Evolutionary conservation across 2,797 vertebrate species (phyloP), one percentile per base, ranked within the genome.

Genomic region (Melanogrammus aeglefinus): DNA sequence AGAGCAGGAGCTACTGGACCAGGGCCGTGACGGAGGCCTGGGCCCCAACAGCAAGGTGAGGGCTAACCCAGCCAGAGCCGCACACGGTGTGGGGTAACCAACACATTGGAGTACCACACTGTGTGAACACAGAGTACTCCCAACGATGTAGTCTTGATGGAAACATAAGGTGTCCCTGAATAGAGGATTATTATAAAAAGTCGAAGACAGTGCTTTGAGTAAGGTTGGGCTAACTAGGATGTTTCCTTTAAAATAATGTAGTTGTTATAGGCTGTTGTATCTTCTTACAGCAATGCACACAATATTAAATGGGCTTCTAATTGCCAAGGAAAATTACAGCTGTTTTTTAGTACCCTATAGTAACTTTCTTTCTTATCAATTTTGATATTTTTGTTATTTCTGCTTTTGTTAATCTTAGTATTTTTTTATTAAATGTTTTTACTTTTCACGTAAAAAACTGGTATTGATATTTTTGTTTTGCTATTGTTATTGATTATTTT

Each of bases 1-100:
- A 86, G 98, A 99, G 89, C 97, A 97, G 92, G 98, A 99, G 87
- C 94, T 99, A 36, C 92, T 99, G 91, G 98, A 99, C 76, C 97
- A 97, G 0, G 96, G 96, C 69, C 92, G 97, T 73, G 97, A 98
- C 0, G 93, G 95, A 8, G 96, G 93, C 81, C 79, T 94, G 29
- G 94, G 96, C 24, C 91, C 95, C 0, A 96, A 97, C 78, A 93
- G 92, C 84, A 97, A 97, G 96, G 97, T 96, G 75, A 33, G 66
- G 6, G 29, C 44, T 10, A 70, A 31, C 24, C 69, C 69, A 14
- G 4, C 63, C 12, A 10, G n/a, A 69, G 63, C 63, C 63, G 13
- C n/a, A 8, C 47, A 18, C 57, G 0, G 24, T 12, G 63, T 27
- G 27, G n/a, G 63, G n/a, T 27, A 27, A 63, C 57, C 57, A 24